Base-by-base conservation (phyloP, 2,113 vertebrate genomes). In the Balaenoptera acutorostrata region DNA sequence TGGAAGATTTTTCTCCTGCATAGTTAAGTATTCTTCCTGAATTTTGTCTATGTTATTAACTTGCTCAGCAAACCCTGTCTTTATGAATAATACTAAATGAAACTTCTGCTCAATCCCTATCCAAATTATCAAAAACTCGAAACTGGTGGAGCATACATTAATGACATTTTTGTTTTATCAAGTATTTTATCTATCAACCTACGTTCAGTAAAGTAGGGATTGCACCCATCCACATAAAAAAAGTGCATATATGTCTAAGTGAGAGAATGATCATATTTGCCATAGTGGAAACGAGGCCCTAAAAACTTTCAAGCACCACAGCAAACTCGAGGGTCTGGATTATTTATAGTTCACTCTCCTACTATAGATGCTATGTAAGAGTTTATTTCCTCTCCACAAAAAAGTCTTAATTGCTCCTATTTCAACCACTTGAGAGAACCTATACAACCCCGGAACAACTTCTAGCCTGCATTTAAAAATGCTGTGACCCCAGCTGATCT, bases 331-430 rank as follows among this genome's bases (percentile, higher is more conserved):
- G n/a, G 72, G 3, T 85, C 46, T 82, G 78, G 39, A 88, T 88
- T 91, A 88, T 85, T 82, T 90, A 80, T 27, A 95, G 59, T 72
- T 96, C 39, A 77, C n/a, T 84, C 81, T 86, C 55, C 49, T 96
- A 80, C 81, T 97, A 39, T 84, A 86, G 59, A 82, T 63, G 17
- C 75, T 96, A 98, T 75, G 59, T 83, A 93, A 93, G 68, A 66
- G 72, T 97, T 95, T 97, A 33, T 96, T 96, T 97, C 91, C 89
- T 92, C 77, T 77, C 31, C 23, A 91, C 33, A 88, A 41, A 46
- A 66, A 82, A 93, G 75, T 97, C 95, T 97, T 97, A 97, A 96
- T 96, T 96, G 88, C 96, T 97, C 95, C 84, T 71, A 75, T 80
- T 96, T 96, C 41, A 66, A 89, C 36, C 49, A 95, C 18, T 88